phyloP scores from a whole-genome alignment of 30 jellyfish, hydroid and myxozoan genomes.

The Pseudorhiza aurosa region DNA sequence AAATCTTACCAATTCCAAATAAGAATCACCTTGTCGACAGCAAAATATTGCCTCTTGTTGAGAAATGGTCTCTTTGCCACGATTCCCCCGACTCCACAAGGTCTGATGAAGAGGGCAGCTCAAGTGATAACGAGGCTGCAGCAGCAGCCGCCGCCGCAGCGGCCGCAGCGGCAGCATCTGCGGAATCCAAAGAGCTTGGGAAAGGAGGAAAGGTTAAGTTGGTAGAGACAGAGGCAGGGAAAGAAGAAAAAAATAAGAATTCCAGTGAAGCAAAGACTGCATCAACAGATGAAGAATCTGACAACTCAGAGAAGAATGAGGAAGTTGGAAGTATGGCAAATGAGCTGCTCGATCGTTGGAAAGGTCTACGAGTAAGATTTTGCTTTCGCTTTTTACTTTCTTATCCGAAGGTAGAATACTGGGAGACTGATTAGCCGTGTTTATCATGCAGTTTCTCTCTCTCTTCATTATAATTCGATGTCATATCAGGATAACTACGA shows the following conservation, averaged over 20 bases:
- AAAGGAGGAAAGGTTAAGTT: constrained; percentile 1
- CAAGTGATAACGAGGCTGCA: constrained; percentile 82
- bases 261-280: constrained; percentile 26
- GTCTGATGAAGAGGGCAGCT: constrained; percentile 85
- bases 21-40: constrained; percentile 94
- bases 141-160: constrained; percentile 3
- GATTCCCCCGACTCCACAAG: constrained; percentile 64
- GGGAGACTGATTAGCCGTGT: no score
- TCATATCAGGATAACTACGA: no score
- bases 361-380: constrained; percentile 58
- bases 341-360: constrained; percentile 83
- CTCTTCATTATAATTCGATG: no score
- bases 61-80: constrained; percentile 69
- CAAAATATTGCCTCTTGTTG: constrained; percentile 70
- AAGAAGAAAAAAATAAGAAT: constrained; percentile 27
- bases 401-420: no score
- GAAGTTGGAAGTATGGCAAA: constrained; percentile 67
- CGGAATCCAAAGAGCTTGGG: neutral
- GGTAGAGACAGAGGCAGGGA: constrained; percentile 22
- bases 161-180: neutral
- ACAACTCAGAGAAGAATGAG: constrained; percentile 43
- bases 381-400: neutral
- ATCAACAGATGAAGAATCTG: constrained; percentile 53
- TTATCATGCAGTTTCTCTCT: no score
- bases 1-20: constrained; percentile 91